These are phyloP conservation scores for Phoxinus dragarum DNA, from an alignment of 2,797 vertebrate genomes.

Conservation along the genomic window DNA sequence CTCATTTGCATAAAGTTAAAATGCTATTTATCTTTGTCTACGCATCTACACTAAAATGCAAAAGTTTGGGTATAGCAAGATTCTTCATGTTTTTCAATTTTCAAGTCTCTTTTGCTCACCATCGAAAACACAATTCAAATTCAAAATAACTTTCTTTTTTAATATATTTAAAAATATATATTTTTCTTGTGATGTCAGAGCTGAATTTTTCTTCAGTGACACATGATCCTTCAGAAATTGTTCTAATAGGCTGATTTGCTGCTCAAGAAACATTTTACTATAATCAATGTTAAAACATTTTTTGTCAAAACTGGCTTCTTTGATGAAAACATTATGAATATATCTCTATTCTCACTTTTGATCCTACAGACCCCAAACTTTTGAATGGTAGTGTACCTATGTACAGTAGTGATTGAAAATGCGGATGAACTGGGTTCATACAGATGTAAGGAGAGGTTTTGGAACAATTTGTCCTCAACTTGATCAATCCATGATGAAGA, in stretches of 20 bases:
- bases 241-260: neutral
- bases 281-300: neutral
- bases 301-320: too few relatives aligned
- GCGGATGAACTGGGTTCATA: neutral
- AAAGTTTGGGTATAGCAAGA: neutral
- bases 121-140: neutral
- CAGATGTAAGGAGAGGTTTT: neutral
- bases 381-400: neutral
- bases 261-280: neutral
- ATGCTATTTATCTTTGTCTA: neutral
- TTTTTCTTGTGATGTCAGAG: neutral
- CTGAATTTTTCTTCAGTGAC: neutral
- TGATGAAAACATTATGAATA: neutral
- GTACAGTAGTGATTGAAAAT: neutral
- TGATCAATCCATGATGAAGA: slow-evolving; percentile 22
- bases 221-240: neutral
- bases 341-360: neutral
- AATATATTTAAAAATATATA: neutral
- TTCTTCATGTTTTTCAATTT: neutral
- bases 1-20: neutral
- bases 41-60: neutral
- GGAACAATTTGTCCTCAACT: neutral
- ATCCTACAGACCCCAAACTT: neutral
- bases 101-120: neutral
- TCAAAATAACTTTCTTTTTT: neutral